These are phyloP conservation scores for Alectoris magna DNA, from an alignment of 2,797 vertebrate genomes.

Conservation along the genomic window DNA sequence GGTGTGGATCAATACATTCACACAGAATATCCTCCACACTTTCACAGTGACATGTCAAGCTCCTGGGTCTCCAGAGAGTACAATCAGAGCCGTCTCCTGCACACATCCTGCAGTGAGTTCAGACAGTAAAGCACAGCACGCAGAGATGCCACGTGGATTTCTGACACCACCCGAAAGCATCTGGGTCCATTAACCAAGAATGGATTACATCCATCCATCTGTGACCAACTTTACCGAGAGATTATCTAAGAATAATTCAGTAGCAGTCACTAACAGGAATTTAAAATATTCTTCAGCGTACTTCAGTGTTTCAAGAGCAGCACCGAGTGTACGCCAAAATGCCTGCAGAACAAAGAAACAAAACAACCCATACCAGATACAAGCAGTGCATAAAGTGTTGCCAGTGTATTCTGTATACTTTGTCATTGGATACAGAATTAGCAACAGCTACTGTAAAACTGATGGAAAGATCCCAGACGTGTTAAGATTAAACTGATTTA, in stretches of 20 bases:
- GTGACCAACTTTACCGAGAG: not conserved
- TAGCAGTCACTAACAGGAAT: conserved; percentile 2
- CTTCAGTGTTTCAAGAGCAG: not conserved
- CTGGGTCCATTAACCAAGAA: not conserved
- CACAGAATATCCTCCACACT: not conserved
- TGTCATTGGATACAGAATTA: not conserved
- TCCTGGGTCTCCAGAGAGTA: not conserved
- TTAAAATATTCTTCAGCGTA: not conserved
- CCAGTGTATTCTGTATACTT: not conserved
- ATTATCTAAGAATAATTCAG: conserved; percentile 35
- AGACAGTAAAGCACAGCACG: not conserved
- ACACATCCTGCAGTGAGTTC: not conserved
- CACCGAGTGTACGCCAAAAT: not conserved
- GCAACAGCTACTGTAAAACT: not conserved
- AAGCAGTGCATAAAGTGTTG: not conserved
- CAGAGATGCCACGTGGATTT: not conserved
- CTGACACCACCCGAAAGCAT: not conserved
- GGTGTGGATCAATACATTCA: not conserved
- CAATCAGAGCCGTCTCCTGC: not conserved
- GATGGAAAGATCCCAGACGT: not conserved
- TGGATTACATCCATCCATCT: not conserved
- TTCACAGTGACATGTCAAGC: not conserved
- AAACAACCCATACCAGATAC: not conserved
- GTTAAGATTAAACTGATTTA: not conserved
- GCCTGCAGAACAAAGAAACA: not conserved